Evolutionary conservation across 2,113 vertebrate genomes (phyloP).

Genomic region (Prietella phreatophila): DNA sequence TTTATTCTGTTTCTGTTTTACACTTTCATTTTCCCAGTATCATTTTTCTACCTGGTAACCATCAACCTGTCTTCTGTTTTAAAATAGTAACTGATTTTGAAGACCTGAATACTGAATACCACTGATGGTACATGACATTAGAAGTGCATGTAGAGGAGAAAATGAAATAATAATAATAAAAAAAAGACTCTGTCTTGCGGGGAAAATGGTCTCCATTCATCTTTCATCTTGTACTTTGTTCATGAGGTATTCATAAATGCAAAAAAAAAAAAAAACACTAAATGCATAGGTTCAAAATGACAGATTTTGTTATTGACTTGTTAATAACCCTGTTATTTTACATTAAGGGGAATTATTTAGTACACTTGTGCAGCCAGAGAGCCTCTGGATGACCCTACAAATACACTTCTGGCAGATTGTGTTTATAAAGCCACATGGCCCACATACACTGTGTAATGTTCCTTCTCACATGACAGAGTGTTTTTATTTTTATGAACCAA

Average conservation of each 20-base stretch:
- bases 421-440: slow-evolving; percentile 4
- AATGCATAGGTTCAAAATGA: not conserved
- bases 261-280: not conserved
- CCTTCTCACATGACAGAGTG: slow-evolving; percentile 12
- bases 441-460: not conserved
- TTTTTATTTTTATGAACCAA: slow-evolving; percentile 28
- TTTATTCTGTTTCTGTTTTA: slow-evolving; percentile 10
- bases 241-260: not conserved
- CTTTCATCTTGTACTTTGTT: slow-evolving; percentile 22
- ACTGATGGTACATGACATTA: slow-evolving; percentile 60
- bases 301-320: not conserved
- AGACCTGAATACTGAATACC: slow-evolving; percentile 54
- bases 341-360: not conserved
- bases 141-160: slow-evolving; percentile 67
- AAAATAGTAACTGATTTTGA: slow-evolving; percentile 41
- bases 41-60: slow-evolving; percentile 34
- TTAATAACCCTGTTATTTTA: not conserved
- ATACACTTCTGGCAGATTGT: not conserved
- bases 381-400: not conserved
- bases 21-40: not conserved
- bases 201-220: slow-evolving; percentile 16
- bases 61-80: slow-evolving; percentile 48
- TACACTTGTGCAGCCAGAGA: not conserved
- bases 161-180: slow-evolving; percentile 61
- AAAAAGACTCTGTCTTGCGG: slow-evolving; percentile 49